These are phyloP conservation scores for Tricholauxania praeusta DNA, from an alignment of 2,888 invertebrate genomes.

Conservation along the genomic window DNA sequence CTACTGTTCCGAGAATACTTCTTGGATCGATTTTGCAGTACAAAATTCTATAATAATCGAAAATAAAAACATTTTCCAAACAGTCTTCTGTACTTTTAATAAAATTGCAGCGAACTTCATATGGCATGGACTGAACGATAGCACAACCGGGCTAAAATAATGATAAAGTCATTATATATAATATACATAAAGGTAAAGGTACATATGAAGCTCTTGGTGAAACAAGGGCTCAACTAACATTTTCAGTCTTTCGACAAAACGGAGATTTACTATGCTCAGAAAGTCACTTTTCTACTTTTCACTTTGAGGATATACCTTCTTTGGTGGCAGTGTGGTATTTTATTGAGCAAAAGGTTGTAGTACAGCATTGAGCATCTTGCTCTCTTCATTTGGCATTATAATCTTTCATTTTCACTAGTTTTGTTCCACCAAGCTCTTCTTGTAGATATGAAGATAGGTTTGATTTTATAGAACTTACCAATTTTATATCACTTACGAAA, in stretches of 20 bases:
- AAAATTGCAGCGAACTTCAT: conserved; percentile 62
- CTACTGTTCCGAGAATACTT: conserved; percentile 38
- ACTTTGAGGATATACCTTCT: too few relatives aligned
- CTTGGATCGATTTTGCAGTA: conserved; percentile 62
- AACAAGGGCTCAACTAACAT: too few relatives aligned
- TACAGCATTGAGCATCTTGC: too few relatives aligned
- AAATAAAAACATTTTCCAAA: conserved; percentile 50
- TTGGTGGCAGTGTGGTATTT: too few relatives aligned
- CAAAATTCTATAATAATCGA: conserved; percentile 63
- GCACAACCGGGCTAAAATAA: conserved; percentile 37
- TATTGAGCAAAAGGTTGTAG: too few relatives aligned
- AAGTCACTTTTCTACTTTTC: too few relatives aligned
- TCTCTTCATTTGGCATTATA: too few relatives aligned
- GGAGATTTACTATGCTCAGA: too few relatives aligned
- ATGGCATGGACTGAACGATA: conserved; percentile 32
- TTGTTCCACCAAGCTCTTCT: too few relatives aligned
- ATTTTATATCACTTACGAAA: conserved; percentile 41
- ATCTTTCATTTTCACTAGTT: too few relatives aligned
- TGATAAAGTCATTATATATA: neutral
- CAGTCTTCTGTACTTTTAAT: conserved; percentile 61
- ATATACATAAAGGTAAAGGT: neutral
- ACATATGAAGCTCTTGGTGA: neutral
- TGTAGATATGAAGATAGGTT: too few relatives aligned
- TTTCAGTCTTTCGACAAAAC: too few relatives aligned
- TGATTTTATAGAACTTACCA: conserved; percentile 34